Percentiles rank a stretch among this genome's conserved stretches.
phyloP scores from a whole-genome alignment of 2,797 vertebrate species.

The Rhynchotus rufescens region DNA sequence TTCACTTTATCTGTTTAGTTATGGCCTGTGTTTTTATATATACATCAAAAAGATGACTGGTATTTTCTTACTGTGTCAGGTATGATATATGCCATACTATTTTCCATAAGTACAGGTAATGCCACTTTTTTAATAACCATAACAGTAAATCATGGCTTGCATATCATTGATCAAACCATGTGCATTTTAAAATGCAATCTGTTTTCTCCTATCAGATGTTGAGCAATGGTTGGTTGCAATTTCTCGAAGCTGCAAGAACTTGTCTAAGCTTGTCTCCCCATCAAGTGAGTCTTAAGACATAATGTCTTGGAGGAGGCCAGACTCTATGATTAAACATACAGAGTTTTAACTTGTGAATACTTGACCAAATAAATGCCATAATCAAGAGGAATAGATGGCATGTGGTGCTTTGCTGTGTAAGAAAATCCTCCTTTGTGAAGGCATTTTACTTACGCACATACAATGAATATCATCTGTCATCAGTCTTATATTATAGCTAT shows the following conservation, averaged over 20 bases:
- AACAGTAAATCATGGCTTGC: neutral
- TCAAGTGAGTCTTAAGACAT: constrained; percentile 43
- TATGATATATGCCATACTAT: neutral
- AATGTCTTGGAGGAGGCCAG: constrained; percentile 30
- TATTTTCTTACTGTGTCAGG: neutral
- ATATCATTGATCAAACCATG: constrained; percentile 4
- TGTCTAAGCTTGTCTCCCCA: constrained; percentile 63
- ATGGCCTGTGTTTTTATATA: neutral
- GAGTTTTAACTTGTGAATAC: constrained; percentile 60
- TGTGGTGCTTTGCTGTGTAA: constrained; percentile 22
- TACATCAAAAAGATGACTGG: neutral
- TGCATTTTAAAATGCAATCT: constrained; percentile 36
- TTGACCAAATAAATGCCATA: constrained; percentile 58
- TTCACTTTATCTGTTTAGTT: neutral
- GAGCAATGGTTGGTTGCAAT: constrained; percentile 46
- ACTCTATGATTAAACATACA: constrained; percentile 21
- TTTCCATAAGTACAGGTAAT: neutral
- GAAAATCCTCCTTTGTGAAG: constrained; percentile 10
- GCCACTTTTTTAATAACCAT: neutral
- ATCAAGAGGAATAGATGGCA: constrained; percentile 29
- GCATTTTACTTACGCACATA: neutral
- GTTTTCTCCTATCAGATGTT: constrained; percentile 47
- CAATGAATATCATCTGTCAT: neutral
- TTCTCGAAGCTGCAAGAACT: constrained; percentile 50
- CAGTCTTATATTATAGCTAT: neutral